phyloP scores from a whole-genome alignment of 1,140 invertebrate species.

The Euwallacea similis region DNA sequence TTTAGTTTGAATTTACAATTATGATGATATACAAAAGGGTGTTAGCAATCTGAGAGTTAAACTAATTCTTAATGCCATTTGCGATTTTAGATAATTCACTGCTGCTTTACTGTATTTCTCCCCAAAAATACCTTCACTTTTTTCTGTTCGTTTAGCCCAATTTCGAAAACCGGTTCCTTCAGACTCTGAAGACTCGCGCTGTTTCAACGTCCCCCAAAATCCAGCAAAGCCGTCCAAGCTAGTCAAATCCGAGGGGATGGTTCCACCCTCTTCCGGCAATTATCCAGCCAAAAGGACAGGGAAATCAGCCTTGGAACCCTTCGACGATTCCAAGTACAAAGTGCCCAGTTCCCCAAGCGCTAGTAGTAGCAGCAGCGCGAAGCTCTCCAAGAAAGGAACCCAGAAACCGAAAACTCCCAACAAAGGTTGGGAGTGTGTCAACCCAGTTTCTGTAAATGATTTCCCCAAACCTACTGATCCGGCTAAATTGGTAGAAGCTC shows the following conservation, averaged over 20 bases:
- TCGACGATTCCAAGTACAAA: conserved; percentile 52
- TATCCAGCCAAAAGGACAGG: conserved; percentile 61
- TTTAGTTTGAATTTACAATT: no score
- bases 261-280: conserved; percentile 53
- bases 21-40: no score
- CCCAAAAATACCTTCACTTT: neutral
- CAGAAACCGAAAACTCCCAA: conserved; percentile 45
- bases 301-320: conserved; percentile 52
- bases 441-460: conserved; percentile 58
- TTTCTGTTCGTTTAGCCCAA: conserved; percentile 19
- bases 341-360: conserved; percentile 53
- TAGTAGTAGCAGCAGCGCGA: conserved; percentile 52
- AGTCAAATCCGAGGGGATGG: conserved; percentile 57
- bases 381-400: conserved; percentile 47
- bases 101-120: no score
- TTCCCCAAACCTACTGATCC: conserved; percentile 58
- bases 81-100: neutral
- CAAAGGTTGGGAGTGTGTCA: conserved; percentile 44
- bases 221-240: conserved; percentile 53
- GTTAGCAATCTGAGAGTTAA: no score
- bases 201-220: conserved; percentile 72
- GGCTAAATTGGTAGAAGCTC: conserved; percentile 74
- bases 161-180: conserved; percentile 49
- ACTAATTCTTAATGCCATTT: no score
- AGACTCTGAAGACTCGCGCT: conserved; percentile 57